Percentiles rank a stretch among this genome's conserved stretches.
Conservation (phyloP, 1,140 invertebrate genomes). For the Anastatus disparis region DNA sequence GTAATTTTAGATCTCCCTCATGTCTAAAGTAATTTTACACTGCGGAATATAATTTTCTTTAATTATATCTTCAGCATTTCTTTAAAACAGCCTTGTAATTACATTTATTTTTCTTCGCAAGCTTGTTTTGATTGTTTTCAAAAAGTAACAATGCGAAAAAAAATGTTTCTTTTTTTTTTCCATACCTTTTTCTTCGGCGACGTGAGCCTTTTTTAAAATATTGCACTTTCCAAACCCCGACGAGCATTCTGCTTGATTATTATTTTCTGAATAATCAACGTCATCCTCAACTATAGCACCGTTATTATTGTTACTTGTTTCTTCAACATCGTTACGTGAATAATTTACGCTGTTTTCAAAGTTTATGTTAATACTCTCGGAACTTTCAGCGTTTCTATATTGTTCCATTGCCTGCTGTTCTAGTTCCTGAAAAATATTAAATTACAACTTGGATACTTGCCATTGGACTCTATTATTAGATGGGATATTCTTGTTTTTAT, state of each 20-base stretch:
- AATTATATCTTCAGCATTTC: too few relatives aligned
- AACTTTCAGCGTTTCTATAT: constrained; percentile 49
- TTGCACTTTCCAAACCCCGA: constrained; percentile 52
- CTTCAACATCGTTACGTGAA: background rate
- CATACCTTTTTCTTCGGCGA: constrained; percentile 24
- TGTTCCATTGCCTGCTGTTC: constrained; percentile 60
- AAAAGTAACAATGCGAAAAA: too few relatives aligned
- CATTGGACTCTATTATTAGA: too few relatives aligned
- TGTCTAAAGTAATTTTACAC: too few relatives aligned
- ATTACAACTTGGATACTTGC: too few relatives aligned
- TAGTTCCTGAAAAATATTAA: constrained; percentile 51
- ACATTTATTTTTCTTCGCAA: too few relatives aligned
- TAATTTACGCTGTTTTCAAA: background rate
- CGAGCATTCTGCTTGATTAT: background rate
- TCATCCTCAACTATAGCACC: background rate
- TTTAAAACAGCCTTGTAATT: too few relatives aligned
- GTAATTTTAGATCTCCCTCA: too few relatives aligned
- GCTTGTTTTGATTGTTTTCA: too few relatives aligned
- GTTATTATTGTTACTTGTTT: background rate
- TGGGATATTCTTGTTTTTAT: too few relatives aligned
- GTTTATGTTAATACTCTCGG: constrained; percentile 20
- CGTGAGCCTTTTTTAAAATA: constrained; percentile 33
- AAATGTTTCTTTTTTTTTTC: too few relatives aligned
- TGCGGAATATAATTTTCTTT: too few relatives aligned
- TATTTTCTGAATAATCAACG: background rate